Conservation (phyloP, 2,888 invertebrate genomes). For the Camponotus fellah region DNA sequence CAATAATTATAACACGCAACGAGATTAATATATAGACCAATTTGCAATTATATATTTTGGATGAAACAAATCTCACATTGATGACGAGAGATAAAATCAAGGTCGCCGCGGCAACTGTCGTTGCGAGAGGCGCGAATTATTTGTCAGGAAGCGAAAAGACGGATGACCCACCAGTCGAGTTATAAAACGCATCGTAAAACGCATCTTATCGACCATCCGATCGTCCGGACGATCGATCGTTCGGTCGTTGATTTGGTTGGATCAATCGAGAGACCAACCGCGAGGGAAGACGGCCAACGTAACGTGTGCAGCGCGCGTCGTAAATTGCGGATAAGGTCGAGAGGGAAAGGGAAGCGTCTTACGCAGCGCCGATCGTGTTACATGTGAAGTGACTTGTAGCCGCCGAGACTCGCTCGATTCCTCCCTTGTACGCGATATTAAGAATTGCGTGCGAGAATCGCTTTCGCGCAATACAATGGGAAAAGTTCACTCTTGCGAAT, state of each 20-base stretch:
- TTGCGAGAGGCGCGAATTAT: constrained; percentile 25
- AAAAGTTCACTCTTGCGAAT: constrained; percentile 38
- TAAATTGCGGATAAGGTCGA: constrained; percentile 36
- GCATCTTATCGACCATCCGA: not conserved
- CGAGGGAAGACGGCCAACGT: not conserved
- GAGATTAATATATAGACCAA: not conserved
- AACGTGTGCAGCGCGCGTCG: constrained; percentile 3
- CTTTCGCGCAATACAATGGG: constrained; percentile 41
- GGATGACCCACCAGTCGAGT: constrained; percentile 10
- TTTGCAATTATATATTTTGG: not conserved
- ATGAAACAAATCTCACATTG: not conserved
- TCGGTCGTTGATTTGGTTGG: not conserved
- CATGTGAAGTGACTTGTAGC: not conserved
- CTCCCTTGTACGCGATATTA: not conserved
- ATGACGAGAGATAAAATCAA: constrained; percentile 19
- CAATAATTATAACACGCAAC: not conserved
- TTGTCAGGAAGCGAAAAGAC: constrained; percentile 39
- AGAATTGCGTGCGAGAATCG: constrained; percentile 24
- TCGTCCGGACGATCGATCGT: not conserved
- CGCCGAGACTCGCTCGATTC: constrained; percentile 1
- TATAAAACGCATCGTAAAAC: not conserved
- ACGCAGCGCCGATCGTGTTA: constrained; percentile 37
- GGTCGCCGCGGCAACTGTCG: constrained; percentile 2
- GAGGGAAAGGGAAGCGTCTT: constrained; percentile 41
- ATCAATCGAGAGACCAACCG: not conserved